phyloP scores from a whole-genome alignment of 2,888 invertebrate species.

The Maniola hyperantus region DNA sequence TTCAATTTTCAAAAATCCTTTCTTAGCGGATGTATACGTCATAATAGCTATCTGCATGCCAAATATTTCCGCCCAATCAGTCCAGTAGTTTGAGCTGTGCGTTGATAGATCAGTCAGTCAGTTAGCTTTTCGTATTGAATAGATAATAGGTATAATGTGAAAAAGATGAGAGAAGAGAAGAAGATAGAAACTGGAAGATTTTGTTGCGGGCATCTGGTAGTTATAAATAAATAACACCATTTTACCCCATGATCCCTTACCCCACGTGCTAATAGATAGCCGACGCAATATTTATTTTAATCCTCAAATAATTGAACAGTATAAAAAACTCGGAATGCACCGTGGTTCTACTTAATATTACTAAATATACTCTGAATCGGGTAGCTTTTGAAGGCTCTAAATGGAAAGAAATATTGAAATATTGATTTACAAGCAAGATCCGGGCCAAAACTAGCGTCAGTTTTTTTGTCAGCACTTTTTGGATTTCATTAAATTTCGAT shows the following conservation, averaged over 20 bases:
- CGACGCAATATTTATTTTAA: constrained; percentile 38
- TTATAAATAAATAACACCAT: constrained; percentile 3
- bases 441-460: neutral
- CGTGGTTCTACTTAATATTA: constrained; percentile 31
- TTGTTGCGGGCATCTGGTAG: neutral
- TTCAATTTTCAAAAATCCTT: no score
- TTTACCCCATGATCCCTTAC: constrained; percentile 20
- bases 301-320: constrained; percentile 34
- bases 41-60: no score
- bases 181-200: neutral
- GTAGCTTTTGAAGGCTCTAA: constrained; percentile 23
- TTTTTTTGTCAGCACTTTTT: neutral
- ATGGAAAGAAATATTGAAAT: constrained; percentile 5
- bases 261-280: constrained; percentile 39
- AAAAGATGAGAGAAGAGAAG: no score
- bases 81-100: no score
- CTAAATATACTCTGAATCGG: constrained; percentile 36
- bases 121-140: no score
- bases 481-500: no score
- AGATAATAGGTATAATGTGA: no score
- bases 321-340: constrained; percentile 38
- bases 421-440: neutral
- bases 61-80: no score
- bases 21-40: no score
- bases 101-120: no score